Percentiles rank a stretch among this genome's conserved stretches.
Evolutionary conservation across 1,140 invertebrate species (phyloP).

Genomic region (Latrodectus geometricus): DNA sequence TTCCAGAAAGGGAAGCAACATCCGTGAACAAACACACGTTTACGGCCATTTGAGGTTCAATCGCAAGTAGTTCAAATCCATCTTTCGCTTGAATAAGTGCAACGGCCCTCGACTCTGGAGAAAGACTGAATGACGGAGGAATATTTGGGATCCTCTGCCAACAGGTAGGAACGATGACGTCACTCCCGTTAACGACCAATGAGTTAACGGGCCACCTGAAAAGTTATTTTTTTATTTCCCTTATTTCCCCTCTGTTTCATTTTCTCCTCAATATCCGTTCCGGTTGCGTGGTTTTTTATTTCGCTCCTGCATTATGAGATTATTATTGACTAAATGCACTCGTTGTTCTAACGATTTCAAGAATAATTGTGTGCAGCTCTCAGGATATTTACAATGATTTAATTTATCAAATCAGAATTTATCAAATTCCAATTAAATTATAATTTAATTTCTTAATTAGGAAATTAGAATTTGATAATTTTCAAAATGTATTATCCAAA

Average conservation of each 20-base stretch:
- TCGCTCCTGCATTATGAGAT: background rate
- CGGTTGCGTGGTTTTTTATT: slow-evolving; percentile 46
- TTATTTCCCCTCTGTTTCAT: background rate
- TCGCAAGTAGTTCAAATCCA: slow-evolving; percentile 25
- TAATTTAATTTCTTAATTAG: no score
- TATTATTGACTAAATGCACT: background rate
- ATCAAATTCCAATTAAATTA: no score
- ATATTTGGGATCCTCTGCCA: slow-evolving; percentile 42
- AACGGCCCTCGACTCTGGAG: slow-evolving; percentile 21
- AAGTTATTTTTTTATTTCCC: slow-evolving; percentile 1
- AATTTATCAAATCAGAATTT: no score
- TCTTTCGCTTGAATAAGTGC: background rate
- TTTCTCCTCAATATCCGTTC: slow-evolving; percentile 15
- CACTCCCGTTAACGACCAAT: slow-evolving; percentile 34
- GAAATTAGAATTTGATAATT: no score
- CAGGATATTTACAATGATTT: no score
- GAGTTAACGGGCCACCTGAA: slow-evolving; percentile 33
- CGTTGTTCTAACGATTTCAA: background rate
- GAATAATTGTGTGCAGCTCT: no score
- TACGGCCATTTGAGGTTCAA: slow-evolving; percentile 7
- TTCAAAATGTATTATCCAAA: no score
- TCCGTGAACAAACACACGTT: background rate
- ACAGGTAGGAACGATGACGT: slow-evolving; percentile 39
- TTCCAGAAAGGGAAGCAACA: no score
- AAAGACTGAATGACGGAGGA: slow-evolving; percentile 46